Percentiles rank a stretch among this genome's conserved stretches.
These are phyloP conservation scores for Smithornis capensis DNA, from an alignment of 2,113 vertebrate species.

Conservation along the genomic window DNA sequence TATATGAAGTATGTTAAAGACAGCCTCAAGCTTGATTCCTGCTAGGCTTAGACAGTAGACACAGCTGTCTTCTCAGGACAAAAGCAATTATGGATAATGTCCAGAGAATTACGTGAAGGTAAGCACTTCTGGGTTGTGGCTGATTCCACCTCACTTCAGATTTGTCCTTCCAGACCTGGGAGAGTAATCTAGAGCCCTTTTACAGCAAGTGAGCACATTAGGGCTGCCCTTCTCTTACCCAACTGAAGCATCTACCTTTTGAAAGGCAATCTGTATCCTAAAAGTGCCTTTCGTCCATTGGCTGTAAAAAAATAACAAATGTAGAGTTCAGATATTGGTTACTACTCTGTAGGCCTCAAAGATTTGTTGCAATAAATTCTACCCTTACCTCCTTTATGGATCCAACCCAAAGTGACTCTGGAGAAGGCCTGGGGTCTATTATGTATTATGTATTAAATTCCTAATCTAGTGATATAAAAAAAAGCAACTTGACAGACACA, in stretches of 20 bases:
- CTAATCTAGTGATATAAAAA: constrained; percentile 51
- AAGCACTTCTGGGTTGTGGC: background rate
- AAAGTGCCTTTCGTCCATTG: background rate
- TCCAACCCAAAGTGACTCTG: background rate
- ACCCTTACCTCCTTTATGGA: background rate
- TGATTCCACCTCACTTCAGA: background rate
- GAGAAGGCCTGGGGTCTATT: constrained; percentile 19
- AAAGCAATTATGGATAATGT: fast-evolving
- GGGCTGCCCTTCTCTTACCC: background rate
- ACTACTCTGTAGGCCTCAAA: background rate
- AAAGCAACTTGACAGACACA: constrained; percentile 42
- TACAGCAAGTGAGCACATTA: background rate
- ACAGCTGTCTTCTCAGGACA: background rate
- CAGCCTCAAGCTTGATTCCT: background rate
- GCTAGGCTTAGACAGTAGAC: background rate
- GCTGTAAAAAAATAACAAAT: background rate
- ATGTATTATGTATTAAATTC: constrained; percentile 43
- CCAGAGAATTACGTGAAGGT: background rate
- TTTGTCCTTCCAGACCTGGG: background rate
- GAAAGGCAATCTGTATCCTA: background rate
- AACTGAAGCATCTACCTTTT: background rate
- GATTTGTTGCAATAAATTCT: background rate
- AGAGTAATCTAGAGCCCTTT: background rate
- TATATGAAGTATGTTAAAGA: background rate
- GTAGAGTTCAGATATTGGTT: background rate